phyloP scores from a whole-genome alignment of 2,797 vertebrate species.

The Xenentodon cancila region DNA sequence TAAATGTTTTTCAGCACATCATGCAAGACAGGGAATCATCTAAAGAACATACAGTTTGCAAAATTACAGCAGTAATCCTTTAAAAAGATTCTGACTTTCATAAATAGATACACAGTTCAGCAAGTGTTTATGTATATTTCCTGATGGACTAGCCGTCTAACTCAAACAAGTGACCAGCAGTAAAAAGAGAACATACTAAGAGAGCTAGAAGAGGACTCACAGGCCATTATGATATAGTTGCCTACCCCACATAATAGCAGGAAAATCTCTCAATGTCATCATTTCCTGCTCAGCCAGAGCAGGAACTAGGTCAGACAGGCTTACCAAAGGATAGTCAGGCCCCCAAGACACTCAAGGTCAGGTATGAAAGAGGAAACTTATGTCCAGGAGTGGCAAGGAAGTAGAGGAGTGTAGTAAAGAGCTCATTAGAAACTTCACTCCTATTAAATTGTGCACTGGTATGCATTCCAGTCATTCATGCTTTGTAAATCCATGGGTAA shows the following conservation, averaged over 20 bases:
- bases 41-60: neutral
- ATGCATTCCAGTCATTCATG: conserved; percentile 14
- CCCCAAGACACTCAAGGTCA: conserved; percentile 34
- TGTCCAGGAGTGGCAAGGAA: conserved; percentile 17
- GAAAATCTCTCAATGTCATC: conserved; percentile 73
- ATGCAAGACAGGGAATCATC: too few relatives aligned
- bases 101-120: too few relatives aligned
- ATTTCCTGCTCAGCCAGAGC: conserved; percentile 52
- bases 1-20: neutral
- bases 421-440: conserved; percentile 13
- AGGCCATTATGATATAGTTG: conserved; percentile 49
- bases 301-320: conserved; percentile 72
- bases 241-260: conserved; percentile 69
- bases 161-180: conserved; percentile 16
- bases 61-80: too few relatives aligned
- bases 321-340: conserved; percentile 28
- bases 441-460: neutral
- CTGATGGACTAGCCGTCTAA: conserved; percentile 25
- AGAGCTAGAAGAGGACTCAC: conserved; percentile 25
- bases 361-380: conserved; percentile 37
- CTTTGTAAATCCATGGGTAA: conserved; percentile 10
- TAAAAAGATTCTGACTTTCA: too few relatives aligned
- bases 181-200: conserved; percentile 15
- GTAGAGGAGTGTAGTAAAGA: neutral
- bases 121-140: too few relatives aligned